These are phyloP conservation scores for Sarotherodon lohbergeri DNA, from an alignment of 2,113 vertebrate species.

Conservation along the genomic window DNA sequence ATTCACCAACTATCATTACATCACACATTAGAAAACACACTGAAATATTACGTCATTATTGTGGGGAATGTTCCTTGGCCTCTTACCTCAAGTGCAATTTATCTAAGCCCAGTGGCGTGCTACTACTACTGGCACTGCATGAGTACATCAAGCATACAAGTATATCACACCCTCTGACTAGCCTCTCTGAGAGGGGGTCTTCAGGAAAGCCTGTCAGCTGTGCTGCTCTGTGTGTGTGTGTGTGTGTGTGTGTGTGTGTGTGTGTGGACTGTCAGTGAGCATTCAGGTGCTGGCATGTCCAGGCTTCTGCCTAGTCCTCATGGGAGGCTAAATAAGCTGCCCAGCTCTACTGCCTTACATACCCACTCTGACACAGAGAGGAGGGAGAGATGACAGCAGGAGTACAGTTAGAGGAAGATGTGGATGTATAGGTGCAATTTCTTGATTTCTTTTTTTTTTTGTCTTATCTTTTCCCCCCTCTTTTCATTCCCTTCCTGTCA, in stretches of 20 bases:
- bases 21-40: not conserved
- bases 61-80: not conserved
- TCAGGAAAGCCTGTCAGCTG: not conserved
- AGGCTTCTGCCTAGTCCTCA: slow-evolving; percentile 46
- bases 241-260: not conserved
- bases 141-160: not conserved
- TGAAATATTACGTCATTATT: not conserved
- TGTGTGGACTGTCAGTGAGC: not conserved
- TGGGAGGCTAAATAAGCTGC: slow-evolving; percentile 53
- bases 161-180: not conserved
- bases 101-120: not conserved
- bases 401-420: not conserved
- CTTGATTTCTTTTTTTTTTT: not conserved
- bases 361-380: slow-evolving; percentile 14
- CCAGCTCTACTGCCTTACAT: slow-evolving; percentile 38
- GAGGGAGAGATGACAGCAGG: not conserved
- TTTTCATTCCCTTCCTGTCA: not conserved
- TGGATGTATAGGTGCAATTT: not conserved
- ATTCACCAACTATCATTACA: not conserved
- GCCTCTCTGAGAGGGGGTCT: not conserved
- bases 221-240: not conserved
- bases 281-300: slow-evolving; percentile 41
- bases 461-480: rapidly evolving
- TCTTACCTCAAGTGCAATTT: not conserved
- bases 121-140: not conserved